Base-by-base conservation (phyloP, 2,113 vertebrate species). In the Callopanchax toddi region DNA sequence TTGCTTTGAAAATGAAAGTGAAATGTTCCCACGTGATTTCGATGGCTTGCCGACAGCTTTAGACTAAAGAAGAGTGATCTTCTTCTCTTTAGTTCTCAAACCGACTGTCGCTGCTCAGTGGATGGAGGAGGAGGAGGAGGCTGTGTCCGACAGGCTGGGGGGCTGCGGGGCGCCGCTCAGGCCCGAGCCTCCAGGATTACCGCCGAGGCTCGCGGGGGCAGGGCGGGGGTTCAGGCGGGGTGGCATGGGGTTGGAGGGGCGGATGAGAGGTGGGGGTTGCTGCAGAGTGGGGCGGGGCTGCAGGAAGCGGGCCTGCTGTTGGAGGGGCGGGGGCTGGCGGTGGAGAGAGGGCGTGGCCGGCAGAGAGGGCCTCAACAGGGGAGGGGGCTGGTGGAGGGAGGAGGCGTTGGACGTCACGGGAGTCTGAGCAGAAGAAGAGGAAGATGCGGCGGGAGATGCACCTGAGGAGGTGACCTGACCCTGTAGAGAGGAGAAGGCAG, bases 221-320 rank as follows among this genome's bases (percentile, higher is more conserved):
- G 97, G 95, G 26, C 97, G 91, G 21, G 97, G 96, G 87, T 99
- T 98, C 25, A 98, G 95, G 40, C 97, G 96, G 3, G 97, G 97
- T 0, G 96, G 97, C 87, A 95, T 82, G 18, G 95, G 93, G 60
- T 93, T 95, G 90, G 95, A 95, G n/a, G 97, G 97, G 45, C 97
- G 95, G 68, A 99, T 97, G 74, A 99, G 94, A 0, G 97, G 97
- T 0, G 97, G 97, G 0, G 96, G 97, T 87, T 97, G 96, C 71
- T 97, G 95, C 2, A 96, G 89, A 1, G 94, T 90, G 20, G 95
- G 93, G 68, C 95, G 93, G 50, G 95, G 96, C 84, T 97, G 96
- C 57, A 95, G 91, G 82, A 97, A 97, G 32, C 96, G 95, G 0
- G 95, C 95, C 88, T 98, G 97, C 80, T 98, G 97, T 79, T 98